Evolutionary conservation across 2,888 invertebrate genomes (phyloP), one percentile per base, ranked within the genome.

Genomic region (Coenonympha glycerion): DNA sequence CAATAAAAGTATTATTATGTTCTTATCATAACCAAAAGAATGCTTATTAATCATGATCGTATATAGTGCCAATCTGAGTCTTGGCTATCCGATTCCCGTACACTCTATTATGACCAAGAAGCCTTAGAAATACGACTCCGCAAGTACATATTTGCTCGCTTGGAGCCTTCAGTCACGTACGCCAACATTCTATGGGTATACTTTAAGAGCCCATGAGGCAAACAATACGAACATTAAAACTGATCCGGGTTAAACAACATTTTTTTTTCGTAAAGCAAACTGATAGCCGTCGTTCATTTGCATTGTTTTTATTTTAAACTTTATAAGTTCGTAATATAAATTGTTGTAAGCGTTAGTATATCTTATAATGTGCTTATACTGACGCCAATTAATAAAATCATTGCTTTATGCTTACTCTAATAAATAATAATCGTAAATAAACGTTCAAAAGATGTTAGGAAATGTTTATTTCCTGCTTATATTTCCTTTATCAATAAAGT

Each of bases 101-200:
- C 33, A 45, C 42, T 47, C 34, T 46, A n/a, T n/a, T n/a, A 46
- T 28, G 41, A 54, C 37, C 47, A 40, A 49, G 50, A 52, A 52
- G 39, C 52, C 55, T 50, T 50, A 48, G 53, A 49, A 49, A 56
- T 49, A 31, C 36, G 53, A 59, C 24, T 34, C 53, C 48, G 39
- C 39, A 47, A 40, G 37, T 45, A 36, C 36, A 41, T 53, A 49
- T 57, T 47, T 47, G 49, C 49, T 47, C 37, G 26, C 41, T 41
- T 33, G 31, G 36, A 45, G 49, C 28, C 46, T 52, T 44, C 36
- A 44, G 55, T 57, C 59, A 59, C 59, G 59, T 59, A 57, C 55
- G 55, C 57, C 59, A 52, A 44, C 37, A 47, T 47, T 53, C 47
- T 46, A 47, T 42, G 42, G 42, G 41, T 42, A 42, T 47, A 52